Conservation (phyloP, 2,797 vertebrate genomes). For the Spheniscus humboldti region DNA sequence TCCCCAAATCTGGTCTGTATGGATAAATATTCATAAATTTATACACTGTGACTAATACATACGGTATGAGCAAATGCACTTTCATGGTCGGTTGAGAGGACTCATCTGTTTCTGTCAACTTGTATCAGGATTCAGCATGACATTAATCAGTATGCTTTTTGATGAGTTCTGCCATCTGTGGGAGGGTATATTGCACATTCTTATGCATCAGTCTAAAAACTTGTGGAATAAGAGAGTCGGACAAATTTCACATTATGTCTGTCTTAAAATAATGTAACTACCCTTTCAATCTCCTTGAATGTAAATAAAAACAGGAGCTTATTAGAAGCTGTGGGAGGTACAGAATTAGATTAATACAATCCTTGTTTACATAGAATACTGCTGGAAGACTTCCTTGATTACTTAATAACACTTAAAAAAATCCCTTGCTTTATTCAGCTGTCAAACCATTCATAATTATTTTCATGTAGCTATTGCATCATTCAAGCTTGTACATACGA, state of each 20-base stretch:
- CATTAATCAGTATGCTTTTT: background rate
- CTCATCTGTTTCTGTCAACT: conserved; percentile 28
- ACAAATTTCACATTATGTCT: background rate
- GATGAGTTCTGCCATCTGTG: background rate
- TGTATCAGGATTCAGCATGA: background rate
- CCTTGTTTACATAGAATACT: background rate
- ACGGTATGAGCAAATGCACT: background rate
- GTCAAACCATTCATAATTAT: background rate
- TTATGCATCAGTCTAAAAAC: background rate
- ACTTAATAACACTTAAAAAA: background rate
- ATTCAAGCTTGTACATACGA: background rate
- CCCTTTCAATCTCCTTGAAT: background rate
- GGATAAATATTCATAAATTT: conserved; percentile 56
- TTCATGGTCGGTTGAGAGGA: background rate
- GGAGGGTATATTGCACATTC: background rate
- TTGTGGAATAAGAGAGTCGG: background rate
- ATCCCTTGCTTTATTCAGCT: background rate
- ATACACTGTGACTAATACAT: conserved; percentile 17
- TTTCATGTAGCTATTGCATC: background rate
- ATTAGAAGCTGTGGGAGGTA: background rate
- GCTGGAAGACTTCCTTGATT: background rate
- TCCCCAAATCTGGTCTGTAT: background rate
- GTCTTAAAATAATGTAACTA: background rate
- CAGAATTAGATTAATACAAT: background rate
- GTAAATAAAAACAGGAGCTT: background rate